These are phyloP conservation scores for Hecatera dysodea DNA, from an alignment of 2,888 invertebrate genomes.

Conservation along the genomic window DNA sequence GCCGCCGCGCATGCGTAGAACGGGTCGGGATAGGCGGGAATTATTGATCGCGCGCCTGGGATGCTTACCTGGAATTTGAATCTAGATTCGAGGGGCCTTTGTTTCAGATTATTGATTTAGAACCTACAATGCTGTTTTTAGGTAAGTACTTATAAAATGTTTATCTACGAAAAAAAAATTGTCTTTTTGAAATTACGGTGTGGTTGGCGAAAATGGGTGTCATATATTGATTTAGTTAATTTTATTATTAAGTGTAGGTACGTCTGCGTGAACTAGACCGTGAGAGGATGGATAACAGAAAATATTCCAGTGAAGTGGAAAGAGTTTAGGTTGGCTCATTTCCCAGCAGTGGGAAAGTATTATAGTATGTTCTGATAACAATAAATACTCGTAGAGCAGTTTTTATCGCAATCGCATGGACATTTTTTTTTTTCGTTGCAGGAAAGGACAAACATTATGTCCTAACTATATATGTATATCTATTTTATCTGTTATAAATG, in stretches of 20 bases:
- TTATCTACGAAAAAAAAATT: no score
- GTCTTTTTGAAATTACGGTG: background rate
- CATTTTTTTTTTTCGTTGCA: no score
- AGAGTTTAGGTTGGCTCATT: background rate
- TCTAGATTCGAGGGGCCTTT: conserved; percentile 50
- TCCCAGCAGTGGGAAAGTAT: background rate
- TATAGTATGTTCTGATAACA: no score
- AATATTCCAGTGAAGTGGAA: background rate
- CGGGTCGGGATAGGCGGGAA: conserved; percentile 71
- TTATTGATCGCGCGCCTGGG: conserved; percentile 83
- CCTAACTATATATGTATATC: no score
- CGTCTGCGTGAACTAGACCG: background rate
- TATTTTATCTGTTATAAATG: no score
- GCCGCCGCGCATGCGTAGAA: conserved; percentile 74
- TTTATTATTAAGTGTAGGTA: conserved; percentile 7
- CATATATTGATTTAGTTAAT: conserved; percentile 12
- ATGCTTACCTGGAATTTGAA: conserved; percentile 61
- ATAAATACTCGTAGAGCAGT: no score
- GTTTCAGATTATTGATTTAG: conserved; percentile 4
- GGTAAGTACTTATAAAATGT: no score
- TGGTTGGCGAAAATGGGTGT: background rate
- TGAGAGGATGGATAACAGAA: background rate
- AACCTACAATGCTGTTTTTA: background rate
- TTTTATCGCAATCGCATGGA: no score
- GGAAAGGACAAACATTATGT: no score